A percentile compares a stretch with the other conserved stretches of the same genome.
These are phyloP conservation scores for Pseudochromis fuscus DNA, from an alignment of 2,797 vertebrate species.

Conservation along the genomic window DNA sequence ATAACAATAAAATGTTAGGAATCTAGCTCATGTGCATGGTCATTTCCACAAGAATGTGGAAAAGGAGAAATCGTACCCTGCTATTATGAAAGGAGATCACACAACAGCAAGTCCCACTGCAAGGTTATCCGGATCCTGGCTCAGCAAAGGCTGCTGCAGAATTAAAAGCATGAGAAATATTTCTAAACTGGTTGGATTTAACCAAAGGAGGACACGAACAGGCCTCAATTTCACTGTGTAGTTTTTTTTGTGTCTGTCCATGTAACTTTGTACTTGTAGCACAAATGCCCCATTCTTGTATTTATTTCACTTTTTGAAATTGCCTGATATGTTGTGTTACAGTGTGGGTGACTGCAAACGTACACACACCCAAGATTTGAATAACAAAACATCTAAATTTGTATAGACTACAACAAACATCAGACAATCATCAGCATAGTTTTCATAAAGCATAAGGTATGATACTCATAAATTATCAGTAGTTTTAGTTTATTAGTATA, in stretches of 20 bases:
- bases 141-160: constrained; percentile 55
- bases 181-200: constrained; percentile 59
- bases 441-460: neutral
- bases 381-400: constrained; percentile 68
- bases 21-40: constrained; percentile 58
- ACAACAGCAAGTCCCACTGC: constrained; percentile 54
- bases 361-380: constrained; percentile 54
- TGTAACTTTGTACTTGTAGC: constrained; percentile 7
- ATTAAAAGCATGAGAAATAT: constrained; percentile 78
- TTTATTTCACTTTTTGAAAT: constrained; percentile 17
- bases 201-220: constrained; percentile 64
- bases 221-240: constrained; percentile 38
- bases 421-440: neutral
- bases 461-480: no score
- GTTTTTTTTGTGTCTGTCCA: constrained; percentile 37
- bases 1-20: constrained; percentile 67
- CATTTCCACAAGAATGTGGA: constrained; percentile 79
- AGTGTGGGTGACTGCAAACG: neutral
- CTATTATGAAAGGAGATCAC: constrained; percentile 61
- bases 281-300: neutral
- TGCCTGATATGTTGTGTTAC: neutral
- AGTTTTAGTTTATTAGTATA: no score
- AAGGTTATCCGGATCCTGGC: constrained; percentile 61
- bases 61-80: constrained; percentile 58
- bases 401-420: constrained; percentile 27